Evolutionary conservation across 2,888 invertebrate species (phyloP), one percentile per base, ranked within the genome.

Genomic region (Cheilosia vulpina): DNA sequence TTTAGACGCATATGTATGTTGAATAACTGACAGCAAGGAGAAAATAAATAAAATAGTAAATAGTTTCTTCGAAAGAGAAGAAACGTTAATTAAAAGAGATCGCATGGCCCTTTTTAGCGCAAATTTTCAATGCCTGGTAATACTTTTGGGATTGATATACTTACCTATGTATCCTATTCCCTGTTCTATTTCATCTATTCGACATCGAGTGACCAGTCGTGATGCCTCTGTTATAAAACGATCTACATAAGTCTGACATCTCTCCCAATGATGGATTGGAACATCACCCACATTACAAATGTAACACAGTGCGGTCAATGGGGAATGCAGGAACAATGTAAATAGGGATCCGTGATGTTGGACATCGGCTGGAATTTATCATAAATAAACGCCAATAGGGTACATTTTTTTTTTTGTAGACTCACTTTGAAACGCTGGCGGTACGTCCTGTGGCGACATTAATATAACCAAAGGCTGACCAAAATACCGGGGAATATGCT

Each of bases 271-370:
- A 88, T 96, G 95, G 88, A 97, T 95, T 55, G 97, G 95, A 88
- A 98, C 95, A 90, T 95, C 97, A 88, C 95, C 95, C 87, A 98
- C 95, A 92, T 97, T 97, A 92, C 98, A 97, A 90, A 97, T 95
- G 92, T 96, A 96, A 93, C 98, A 98, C 91, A 98, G 95, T 87
- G 97, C 98, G 90, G 97, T 96, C 90, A 98, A 93, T 55, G 99
- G 98, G 90, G 97, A 96, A 93, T 98, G 98, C 89, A 99, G 95
- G 94, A 99, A 99, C 91, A 98, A 93, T 31, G 98, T 98, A 93
- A 99, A 98, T 88, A 99, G 93, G 90, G 96, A 98, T 83, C 98
- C 99, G 90, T 97, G 96, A 94, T 95, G 95, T 90, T 96, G 96
- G 89, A 96, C 95, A 93, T 96, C 97, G 94, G 94, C 91, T 93